These are phyloP conservation scores for Diadumene lineata DNA, from an alignment of 92 coral and sea anemone species.

Conservation along the genomic window DNA sequence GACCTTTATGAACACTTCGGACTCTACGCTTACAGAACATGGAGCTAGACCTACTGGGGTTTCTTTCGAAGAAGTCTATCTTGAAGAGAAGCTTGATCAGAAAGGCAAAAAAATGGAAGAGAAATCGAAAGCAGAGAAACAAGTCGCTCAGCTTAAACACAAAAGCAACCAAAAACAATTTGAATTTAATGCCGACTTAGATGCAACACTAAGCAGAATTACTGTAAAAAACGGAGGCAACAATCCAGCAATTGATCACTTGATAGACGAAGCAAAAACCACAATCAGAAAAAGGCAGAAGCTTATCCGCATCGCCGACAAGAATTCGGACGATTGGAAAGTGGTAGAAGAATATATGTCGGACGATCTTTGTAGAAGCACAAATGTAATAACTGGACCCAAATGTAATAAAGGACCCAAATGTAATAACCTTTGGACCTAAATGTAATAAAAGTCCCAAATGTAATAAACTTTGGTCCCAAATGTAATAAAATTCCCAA, in stretches of 20 bases:
- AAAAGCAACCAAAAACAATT: constrained; percentile 37
- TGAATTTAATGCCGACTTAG: constrained; percentile 26
- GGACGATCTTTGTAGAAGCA: too few species aligned
- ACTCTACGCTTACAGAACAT: too few species aligned
- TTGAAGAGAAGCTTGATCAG: neutral
- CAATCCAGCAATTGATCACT: neutral
- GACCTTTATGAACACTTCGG: too few species aligned
- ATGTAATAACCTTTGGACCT: too few species aligned
- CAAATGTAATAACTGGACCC: too few species aligned
- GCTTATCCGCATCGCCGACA: neutral
- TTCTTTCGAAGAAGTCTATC: constrained; percentile 13
- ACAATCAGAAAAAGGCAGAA: neutral
- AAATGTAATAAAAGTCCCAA: too few species aligned
- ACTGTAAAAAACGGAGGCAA: neutral
- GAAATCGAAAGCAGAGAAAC: constrained; percentile 16
- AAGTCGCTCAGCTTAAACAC: constrained; percentile 21
- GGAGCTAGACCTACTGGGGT: too few species aligned
- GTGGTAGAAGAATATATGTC: neutral
- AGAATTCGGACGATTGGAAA: neutral
- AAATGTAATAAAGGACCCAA: too few species aligned
- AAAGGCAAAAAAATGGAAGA: constrained; percentile 23
- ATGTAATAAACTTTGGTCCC: too few species aligned
- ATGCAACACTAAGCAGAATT: neutral
- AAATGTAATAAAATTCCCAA: too few species aligned
- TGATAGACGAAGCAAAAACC: constrained; percentile 1